Evolutionary conservation across 2,113 vertebrate species (phyloP).

Genomic region (Trogon surrucura): DNA sequence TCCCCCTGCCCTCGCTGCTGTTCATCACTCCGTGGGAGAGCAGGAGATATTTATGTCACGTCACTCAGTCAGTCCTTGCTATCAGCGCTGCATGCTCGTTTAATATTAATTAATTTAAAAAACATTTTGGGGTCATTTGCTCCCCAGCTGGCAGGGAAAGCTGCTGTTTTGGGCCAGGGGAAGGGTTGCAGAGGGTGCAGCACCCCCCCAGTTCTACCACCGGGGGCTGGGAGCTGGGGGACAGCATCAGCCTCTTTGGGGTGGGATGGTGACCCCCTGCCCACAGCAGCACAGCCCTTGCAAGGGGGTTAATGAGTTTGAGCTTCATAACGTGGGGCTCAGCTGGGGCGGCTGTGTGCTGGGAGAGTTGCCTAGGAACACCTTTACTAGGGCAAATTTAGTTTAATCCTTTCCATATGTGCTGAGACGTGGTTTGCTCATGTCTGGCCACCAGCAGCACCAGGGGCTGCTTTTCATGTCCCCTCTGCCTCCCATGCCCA

Average conservation of each 20-base stretch:
- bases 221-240: neutral
- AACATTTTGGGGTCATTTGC: neutral
- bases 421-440: neutral
- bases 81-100: fast-evolving
- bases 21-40: neutral
- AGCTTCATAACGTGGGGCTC: fast-evolving
- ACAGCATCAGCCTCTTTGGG: fast-evolving
- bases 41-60: neutral
- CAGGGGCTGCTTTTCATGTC: neutral
- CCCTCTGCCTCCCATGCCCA: fast-evolving
- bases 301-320: neutral
- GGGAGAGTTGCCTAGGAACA: neutral
- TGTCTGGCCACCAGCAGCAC: neutral
- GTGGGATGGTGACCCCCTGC: neutral
- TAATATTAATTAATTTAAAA: neutral
- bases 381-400: neutral
- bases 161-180: neutral
- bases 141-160: neutral
- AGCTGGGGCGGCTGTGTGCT: neutral
- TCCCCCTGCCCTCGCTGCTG: fast-evolving
- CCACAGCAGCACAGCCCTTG: neutral
- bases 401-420: neutral
- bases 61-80: neutral
- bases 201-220: neutral
- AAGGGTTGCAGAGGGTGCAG: neutral